Conservation (phyloP, 2,797 vertebrate species). For the Remorina albescens region DNA sequence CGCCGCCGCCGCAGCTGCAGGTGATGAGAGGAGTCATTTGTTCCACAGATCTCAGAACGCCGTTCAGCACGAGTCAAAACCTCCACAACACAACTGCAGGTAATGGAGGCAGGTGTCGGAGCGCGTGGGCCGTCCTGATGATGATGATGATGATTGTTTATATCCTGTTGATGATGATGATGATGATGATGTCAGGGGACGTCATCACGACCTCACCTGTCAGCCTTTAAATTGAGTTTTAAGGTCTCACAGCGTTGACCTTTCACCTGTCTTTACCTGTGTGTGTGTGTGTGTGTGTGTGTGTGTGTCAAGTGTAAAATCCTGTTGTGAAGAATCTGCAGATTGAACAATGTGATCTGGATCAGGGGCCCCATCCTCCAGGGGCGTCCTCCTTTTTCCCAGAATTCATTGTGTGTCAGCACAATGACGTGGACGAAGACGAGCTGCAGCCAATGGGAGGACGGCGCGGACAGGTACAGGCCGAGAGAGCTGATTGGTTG, state of each 20-base stretch:
- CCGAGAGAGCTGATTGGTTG: no score
- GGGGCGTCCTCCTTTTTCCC: no score
- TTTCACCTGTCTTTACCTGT: no score
- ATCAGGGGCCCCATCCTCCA: no score
- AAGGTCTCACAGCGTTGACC: background rate
- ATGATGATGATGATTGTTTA: conserved; percentile 20
- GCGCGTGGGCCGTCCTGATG: conserved; percentile 13
- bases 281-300: conserved; percentile 3
- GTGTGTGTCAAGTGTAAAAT: no score
- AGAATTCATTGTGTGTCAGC: no score
- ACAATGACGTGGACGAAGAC: no score
- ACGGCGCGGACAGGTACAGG: no score
- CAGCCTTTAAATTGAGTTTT: conserved; percentile 15
- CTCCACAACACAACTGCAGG: conserved; percentile 12
- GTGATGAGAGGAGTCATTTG: conserved; percentile 57
- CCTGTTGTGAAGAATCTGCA: conserved; percentile 6
- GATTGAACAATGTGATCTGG: no score
- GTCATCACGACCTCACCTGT: conserved; percentile 22
- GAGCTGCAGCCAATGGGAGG: no score
- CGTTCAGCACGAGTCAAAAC: background rate
- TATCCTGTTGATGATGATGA: conserved; percentile 9
- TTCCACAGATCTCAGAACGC: conserved; percentile 35
- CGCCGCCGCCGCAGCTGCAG: conserved; percentile 53
- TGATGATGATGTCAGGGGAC: conserved; percentile 24
- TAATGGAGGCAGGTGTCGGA: conserved; percentile 19